phyloP scores from a whole-genome alignment of 2,797 vertebrate genomes.

The Triplophysa yarkandensis region DNA sequence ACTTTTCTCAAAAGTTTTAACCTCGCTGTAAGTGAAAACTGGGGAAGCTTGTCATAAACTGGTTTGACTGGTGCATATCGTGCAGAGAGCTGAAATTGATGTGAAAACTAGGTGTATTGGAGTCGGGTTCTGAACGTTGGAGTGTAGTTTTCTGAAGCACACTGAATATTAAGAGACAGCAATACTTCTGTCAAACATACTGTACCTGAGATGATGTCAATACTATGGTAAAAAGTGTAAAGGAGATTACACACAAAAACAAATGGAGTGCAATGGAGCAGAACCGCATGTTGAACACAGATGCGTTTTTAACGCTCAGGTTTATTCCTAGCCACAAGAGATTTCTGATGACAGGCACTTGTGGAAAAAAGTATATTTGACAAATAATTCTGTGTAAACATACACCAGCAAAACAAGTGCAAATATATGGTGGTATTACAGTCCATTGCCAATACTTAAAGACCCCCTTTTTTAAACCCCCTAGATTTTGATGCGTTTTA shows the following conservation, averaged over 20 bases:
- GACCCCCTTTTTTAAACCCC: too few species aligned
- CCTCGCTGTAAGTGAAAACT: conserved; percentile 36
- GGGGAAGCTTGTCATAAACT: background rate
- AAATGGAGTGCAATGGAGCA: background rate
- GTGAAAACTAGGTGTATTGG: background rate
- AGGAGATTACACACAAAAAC: background rate
- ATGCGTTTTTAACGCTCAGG: background rate
- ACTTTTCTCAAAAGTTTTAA: conserved; percentile 32
- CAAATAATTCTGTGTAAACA: background rate
- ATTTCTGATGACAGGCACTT: background rate
- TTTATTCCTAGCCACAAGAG: background rate
- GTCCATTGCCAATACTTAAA: background rate
- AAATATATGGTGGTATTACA: background rate
- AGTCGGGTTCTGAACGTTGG: background rate
- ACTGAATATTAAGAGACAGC: background rate
- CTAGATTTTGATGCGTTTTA: too few species aligned
- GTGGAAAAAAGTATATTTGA: background rate
- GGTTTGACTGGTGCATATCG: conserved; percentile 4
- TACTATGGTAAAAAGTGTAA: conserved; percentile 19
- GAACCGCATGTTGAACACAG: background rate
- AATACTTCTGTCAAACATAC: background rate
- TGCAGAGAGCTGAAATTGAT: background rate
- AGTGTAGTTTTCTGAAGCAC: background rate
- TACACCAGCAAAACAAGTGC: background rate
- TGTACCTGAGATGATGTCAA: conserved; percentile 40